Conservation (phyloP, 1,140 invertebrate species). For the Notospermus geniculatus region DNA sequence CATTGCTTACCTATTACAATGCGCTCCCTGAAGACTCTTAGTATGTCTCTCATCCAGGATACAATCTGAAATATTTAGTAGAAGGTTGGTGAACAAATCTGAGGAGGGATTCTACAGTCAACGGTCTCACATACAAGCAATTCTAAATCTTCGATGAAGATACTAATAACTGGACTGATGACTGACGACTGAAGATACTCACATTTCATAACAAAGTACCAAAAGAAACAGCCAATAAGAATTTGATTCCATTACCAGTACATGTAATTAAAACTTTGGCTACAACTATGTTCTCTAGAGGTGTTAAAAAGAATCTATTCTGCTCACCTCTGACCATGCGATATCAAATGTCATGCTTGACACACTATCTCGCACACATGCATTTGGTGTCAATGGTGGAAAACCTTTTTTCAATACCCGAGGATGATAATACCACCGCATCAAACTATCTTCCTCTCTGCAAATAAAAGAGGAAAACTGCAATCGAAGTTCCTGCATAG, state of each 20-base stretch:
- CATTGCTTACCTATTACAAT: neutral
- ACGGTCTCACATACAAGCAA: no score
- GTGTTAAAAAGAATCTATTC: neutral
- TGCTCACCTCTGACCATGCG: slow-evolving; percentile 45
- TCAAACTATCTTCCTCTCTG: neutral
- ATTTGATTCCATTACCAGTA: neutral
- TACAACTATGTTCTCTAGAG: no score
- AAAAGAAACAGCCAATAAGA: neutral
- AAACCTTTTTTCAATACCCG: slow-evolving; percentile 37
- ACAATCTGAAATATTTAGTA: slow-evolving; percentile 6
- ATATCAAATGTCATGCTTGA: slow-evolving; percentile 43
- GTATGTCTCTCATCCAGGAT: slow-evolving; percentile 2
- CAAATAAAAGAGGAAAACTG: no score
- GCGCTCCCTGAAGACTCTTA: neutral
- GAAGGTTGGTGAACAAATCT: neutral
- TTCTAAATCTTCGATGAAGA: neutral
- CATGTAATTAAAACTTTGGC: no score
- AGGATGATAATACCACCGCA: neutral
- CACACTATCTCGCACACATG: slow-evolving; percentile 46
- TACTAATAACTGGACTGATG: neutral
- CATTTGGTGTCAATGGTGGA: slow-evolving; percentile 49
- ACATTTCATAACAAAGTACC: neutral
- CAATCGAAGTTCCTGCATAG: no score
- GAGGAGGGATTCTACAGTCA: no score
- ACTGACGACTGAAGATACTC: neutral